A percentile compares a stretch with the other conserved stretches of the same genome.
Evolutionary conservation across 2,888 invertebrate species (phyloP).

Genomic region (Polyommatus icarus): DNA sequence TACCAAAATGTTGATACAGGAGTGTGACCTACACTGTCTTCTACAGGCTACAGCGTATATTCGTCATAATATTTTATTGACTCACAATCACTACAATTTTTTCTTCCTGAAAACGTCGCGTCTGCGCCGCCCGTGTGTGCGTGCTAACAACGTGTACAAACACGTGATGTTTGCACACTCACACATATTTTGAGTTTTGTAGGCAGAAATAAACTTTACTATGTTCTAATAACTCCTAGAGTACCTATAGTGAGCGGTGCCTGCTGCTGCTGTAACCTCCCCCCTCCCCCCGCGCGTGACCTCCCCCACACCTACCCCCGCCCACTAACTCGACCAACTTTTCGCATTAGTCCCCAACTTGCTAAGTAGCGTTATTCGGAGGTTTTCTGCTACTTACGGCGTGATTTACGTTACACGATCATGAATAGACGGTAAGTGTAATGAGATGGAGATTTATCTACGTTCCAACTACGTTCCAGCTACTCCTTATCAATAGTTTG

Average conservation of each 20-base stretch:
- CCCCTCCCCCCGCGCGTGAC: background rate
- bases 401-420: background rate
- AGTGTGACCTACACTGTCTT: too few species aligned
- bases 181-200: background rate
- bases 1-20: too few species aligned
- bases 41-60: too few species aligned
- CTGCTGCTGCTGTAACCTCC: background rate
- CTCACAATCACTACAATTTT: too few species aligned
- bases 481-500: background rate
- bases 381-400: conserved; percentile 16
- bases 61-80: too few species aligned
- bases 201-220: background rate
- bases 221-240: background rate
- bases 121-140: background rate
- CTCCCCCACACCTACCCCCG: background rate
- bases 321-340: background rate
- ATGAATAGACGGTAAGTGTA: background rate
- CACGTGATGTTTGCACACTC: background rate
- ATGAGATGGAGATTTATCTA: conserved; percentile 19
- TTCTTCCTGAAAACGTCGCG: too few species aligned
- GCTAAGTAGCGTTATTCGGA: conserved; percentile 8
- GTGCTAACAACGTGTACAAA: background rate
- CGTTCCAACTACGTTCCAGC: background rate
- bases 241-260: background rate
- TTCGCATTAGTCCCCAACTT: conserved; percentile 17